Conservation (phyloP, 1,140 invertebrate species). For the Anthonomus grandis region DNA sequence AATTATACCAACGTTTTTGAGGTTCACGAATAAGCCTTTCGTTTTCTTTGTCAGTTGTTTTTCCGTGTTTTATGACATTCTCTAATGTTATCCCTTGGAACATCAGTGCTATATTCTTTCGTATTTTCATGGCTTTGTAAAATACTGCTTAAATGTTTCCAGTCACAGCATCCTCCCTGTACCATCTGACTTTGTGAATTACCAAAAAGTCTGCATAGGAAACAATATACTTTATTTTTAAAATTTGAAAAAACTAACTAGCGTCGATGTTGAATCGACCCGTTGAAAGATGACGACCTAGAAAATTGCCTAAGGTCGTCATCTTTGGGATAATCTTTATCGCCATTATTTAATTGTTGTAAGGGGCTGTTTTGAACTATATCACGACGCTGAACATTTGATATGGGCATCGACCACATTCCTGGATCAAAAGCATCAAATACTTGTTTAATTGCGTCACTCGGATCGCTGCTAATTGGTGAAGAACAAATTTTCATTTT, state of each 20-base stretch:
- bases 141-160: conserved; percentile 40
- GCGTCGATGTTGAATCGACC: conserved; percentile 36
- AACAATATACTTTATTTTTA: conserved; percentile 38
- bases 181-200: conserved; percentile 41
- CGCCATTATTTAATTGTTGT: conserved; percentile 35
- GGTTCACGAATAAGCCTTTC: conserved; percentile 33
- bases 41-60: conserved; percentile 40
- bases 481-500: not conserved
- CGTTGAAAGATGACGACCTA: conserved; percentile 35
- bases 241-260: conserved; percentile 37
- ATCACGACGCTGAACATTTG: conserved; percentile 31
- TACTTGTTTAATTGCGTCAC: conserved; percentile 22
- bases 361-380: conserved; percentile 34
- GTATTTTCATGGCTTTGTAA: conserved; percentile 40
- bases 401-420: conserved; percentile 28
- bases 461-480: no score
- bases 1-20: conserved; percentile 40
- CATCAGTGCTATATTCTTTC: conserved; percentile 36
- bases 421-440: conserved; percentile 23
- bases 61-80: conserved; percentile 36
- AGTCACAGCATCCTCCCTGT: conserved; percentile 38
- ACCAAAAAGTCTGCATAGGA: conserved; percentile 39
- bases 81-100: conserved; percentile 37
- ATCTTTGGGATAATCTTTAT: conserved; percentile 33
- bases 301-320: conserved; percentile 35